A percentile compares a stretch with the other conserved stretches of the same genome.
These are phyloP conservation scores for Gobio gobio DNA, from an alignment of 2,113 vertebrate species.

Conservation along the genomic window DNA sequence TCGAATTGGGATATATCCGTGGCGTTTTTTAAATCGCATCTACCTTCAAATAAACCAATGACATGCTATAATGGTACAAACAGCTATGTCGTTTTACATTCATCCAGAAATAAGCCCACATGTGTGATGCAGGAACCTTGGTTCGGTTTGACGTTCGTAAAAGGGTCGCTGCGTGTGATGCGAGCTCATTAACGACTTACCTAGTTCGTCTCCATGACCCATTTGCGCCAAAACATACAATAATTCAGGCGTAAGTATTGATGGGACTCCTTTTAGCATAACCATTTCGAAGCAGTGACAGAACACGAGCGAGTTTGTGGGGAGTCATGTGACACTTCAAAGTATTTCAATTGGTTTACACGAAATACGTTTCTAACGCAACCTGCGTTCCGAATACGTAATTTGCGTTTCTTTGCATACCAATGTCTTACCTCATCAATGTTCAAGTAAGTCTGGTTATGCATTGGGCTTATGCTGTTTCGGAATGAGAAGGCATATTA, in stretches of 20 bases:
- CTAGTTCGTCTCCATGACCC: constrained; percentile 80
- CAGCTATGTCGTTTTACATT: background rate
- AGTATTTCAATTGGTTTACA: constrained; percentile 32
- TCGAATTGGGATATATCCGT: background rate
- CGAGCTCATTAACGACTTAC: constrained; percentile 60
- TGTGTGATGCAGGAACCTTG: background rate
- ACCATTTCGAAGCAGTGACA: constrained; percentile 66
- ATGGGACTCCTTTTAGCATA: constrained; percentile 74
- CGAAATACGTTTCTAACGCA: constrained; percentile 5
- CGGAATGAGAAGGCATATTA: background rate
- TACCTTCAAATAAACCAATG: background rate
- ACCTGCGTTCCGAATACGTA: background rate
- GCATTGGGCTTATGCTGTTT: background rate
- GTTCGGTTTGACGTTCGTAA: background rate
- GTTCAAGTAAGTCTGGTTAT: background rate
- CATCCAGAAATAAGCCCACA: background rate
- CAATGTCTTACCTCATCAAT: background rate
- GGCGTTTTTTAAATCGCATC: background rate
- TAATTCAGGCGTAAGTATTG: constrained; percentile 74
- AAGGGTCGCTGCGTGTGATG: background rate
- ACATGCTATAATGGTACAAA: background rate
- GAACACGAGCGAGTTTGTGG: background rate
- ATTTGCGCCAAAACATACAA: constrained; percentile 76
- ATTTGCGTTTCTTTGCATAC: background rate
- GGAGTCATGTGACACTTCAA: constrained; percentile 26